Base-by-base conservation (phyloP, 2,797 vertebrate species). In the Allobates femoralis region DNA sequence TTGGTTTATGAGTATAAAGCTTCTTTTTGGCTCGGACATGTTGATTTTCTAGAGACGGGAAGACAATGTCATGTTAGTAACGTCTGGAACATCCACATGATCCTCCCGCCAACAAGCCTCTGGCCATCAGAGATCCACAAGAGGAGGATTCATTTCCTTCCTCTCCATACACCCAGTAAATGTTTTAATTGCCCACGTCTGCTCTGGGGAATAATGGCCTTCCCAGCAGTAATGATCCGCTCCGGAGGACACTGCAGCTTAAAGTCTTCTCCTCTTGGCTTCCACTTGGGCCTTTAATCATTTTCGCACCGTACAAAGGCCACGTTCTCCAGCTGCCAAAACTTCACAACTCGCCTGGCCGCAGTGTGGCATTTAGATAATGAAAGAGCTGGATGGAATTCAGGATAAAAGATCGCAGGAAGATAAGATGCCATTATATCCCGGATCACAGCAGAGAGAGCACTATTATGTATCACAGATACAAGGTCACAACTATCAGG, bases 371-470 rank as follows among this genome's bases (percentile, higher is more conserved):
- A 60, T 79, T 62, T 60, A 60, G 28, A 41, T 67, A 66, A 81
- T 81, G 62, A 80, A n/a, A 28, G 34, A 50, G 55, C 32, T 64
- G 58, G 58, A 28, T 15, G 28, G 56, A 46, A 46, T 26, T 46
- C 58, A 66, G 56, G 32, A 66, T 30, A 23, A 66, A n/a, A 34
- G 50, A 83, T 83, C 23, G 41, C 81, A 75, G n/a, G 55, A 23
- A 60, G 11, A 28, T 56, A 62, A 46, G 67, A 58, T 3, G 5
- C 32, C 7, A 60, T 37, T 74, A 21, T 83, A 32, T 58, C 16
- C 76, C 4, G 26, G 14, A 5, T n/a, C 23, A 28, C 10, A 8
- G 18, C 30, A 46, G 19, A 83, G 50, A 28, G 67, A 41, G 53
- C 2, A 28, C 46, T 71, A 56, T 56, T 26, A 74, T 58, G 0